Evolutionary conservation across 64 coral and sea anemone genomes (phyloP).

Genomic region (Pocillopora damicornis): DNA sequence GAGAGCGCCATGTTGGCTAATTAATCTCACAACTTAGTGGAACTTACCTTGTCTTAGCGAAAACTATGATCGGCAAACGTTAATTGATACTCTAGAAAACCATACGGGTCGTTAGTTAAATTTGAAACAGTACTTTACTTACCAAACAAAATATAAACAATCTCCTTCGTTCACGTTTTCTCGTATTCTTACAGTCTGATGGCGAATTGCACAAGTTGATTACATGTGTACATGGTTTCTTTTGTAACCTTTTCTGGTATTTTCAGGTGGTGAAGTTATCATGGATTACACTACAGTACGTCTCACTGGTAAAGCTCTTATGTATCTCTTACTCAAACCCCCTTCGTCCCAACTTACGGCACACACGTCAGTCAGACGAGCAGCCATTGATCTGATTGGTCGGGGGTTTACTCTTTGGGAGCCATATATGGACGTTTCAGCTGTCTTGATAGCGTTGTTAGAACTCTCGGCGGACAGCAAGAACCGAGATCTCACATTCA

Average conservation of each 20-base stretch:
- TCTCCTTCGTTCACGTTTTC: no score
- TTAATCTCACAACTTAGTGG: no score
- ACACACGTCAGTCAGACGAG: constrained; percentile 87
- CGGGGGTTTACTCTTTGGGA: constrained; percentile 97
- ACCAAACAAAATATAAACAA: no score
- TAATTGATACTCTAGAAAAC: no score
- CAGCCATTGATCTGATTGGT: constrained; percentile 98
- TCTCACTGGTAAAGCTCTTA: constrained; percentile 90
- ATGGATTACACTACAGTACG: constrained; percentile 80
- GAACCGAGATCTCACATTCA: constrained; percentile 67
- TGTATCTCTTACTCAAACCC: constrained; percentile 92
- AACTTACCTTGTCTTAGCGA: no score
- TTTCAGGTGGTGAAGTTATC: constrained; percentile 58
- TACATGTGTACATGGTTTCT: no score
- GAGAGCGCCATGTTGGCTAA: no score
- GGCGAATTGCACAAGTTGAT: no score
- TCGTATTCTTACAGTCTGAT: no score
- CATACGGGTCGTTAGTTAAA: no score
- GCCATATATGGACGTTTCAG: constrained; percentile 98
- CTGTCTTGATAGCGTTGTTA: constrained; percentile 83
- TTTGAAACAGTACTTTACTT: no score
- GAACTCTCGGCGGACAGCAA: constrained; percentile 91
- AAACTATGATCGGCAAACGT: no score
- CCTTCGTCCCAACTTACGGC: constrained; percentile 65
- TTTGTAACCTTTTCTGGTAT: neutral